phyloP scores from a whole-genome alignment of 2,888 invertebrate species.

The Leptopterna dolabrata region DNA sequence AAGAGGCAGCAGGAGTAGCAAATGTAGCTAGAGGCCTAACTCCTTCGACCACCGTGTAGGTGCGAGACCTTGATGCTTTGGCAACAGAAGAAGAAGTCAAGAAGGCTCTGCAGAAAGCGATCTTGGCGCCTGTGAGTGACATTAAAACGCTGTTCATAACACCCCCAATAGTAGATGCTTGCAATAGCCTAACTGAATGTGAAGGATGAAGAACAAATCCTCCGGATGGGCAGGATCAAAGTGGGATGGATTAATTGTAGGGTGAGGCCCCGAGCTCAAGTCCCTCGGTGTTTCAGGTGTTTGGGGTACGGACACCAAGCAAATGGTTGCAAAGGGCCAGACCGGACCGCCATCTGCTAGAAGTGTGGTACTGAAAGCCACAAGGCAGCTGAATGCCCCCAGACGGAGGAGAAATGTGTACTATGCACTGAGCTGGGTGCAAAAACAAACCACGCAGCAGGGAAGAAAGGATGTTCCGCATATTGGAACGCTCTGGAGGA shows the following conservation, averaged over 20 bases:
- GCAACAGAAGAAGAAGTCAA: background rate
- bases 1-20: background rate
- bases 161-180: background rate
- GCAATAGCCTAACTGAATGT: background rate
- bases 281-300: slow-evolving; percentile 42
- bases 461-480: too few relatives aligned
- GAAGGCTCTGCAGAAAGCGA: background rate
- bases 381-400: too few relatives aligned
- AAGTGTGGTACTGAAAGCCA: background rate
- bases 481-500: background rate
- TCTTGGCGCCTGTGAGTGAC: background rate
- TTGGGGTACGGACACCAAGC: too few relatives aligned
- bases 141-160: background rate
- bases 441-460: too few relatives aligned
- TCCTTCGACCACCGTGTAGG: background rate
- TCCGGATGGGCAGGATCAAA: background rate
- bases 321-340: too few relatives aligned
- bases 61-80: background rate
- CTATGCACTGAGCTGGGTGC: too few relatives aligned
- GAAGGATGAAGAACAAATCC: background rate
- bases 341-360: slow-evolving; percentile 58
- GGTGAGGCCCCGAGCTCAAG: background rate
- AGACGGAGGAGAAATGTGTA: background rate
- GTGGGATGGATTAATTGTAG: slow-evolving; percentile 15
- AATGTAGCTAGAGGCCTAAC: background rate